Evolutionary conservation across 2,797 vertebrate genomes (phyloP), one percentile per base, ranked within the genome.

Genomic region (Bradypus variegatus): DNA sequence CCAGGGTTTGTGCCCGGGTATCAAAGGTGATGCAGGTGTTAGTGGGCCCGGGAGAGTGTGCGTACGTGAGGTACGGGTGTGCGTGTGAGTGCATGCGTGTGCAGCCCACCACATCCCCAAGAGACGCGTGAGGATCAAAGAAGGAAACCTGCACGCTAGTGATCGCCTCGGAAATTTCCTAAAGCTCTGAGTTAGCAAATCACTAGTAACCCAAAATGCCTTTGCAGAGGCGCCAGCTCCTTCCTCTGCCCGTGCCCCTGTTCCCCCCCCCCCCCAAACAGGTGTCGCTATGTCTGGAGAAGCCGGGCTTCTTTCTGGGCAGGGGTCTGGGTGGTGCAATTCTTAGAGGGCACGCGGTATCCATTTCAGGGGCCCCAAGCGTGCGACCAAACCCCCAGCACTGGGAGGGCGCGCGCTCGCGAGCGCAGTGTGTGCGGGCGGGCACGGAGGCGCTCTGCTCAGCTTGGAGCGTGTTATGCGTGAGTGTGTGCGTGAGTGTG

Each of bases 1-100:
- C 11, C 21, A 13, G 41, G 9, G 29, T 73, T 29, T 86, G 79
- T 64, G 70, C 77, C 65, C 14, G 33, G 29, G 64, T 84, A 69
- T 93, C 83, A 50, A 50, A 86, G 62, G 64, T 72, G 88, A 41
- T 77, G 78, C 92, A 93, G 78, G 85, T 94, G 94, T 91, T 69
- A 27, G 50, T 29, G 69, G 67, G 50, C 36, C 38, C 13, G 36
- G 36, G 86, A 48, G 91, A 36, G 77, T 91, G 91, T 89, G 81
- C 67, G 58, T 86, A 85, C 84, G 92, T 94, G 94, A 65, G 73
- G 81, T 75, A 67, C 79, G 91, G 92, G 84, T 92, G 92, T 92
- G 64, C 53, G 58, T 70, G 77, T 80, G 81, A 73, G 60, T 60
- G 45, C 76, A 53, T 45, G 50, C 85, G 75, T 89, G 50, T 80